Evolutionary conservation across 2,113 vertebrate genomes (phyloP).

Genomic region (Blennius ocellaris): DNA sequence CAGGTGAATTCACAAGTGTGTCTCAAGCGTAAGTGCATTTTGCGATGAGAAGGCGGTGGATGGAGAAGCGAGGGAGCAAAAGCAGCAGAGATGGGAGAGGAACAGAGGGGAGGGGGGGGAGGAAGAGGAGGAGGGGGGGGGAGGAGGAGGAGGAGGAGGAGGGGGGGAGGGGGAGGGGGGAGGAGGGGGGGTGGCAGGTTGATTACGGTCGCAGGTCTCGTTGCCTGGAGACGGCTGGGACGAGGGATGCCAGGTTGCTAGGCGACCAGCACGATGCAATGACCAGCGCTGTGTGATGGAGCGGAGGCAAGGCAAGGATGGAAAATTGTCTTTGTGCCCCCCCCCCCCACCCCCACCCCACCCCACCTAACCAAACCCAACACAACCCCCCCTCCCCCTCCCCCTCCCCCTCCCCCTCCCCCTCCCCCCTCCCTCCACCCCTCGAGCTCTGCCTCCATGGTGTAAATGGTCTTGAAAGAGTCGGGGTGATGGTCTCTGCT

Average conservation of each 20-base stretch:
- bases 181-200: conserved; percentile 77
- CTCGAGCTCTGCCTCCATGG: conserved; percentile 55
- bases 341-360: not conserved
- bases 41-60: conserved; percentile 44
- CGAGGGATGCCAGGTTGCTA: conserved; percentile 86
- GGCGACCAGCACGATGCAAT: conserved; percentile 82
- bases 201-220: conserved; percentile 85
- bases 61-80: conserved; percentile 45
- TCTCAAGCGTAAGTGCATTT: conserved; percentile 64
- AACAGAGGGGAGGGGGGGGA: conserved; percentile 54
- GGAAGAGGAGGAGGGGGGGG: conserved; percentile 43
- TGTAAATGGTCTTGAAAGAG: conserved; percentile 73
- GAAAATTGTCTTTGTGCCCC: conserved; percentile 80
- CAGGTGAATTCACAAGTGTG: conserved; percentile 62
- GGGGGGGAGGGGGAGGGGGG: conserved; percentile 42
- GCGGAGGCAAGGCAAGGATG: conserved; percentile 73
- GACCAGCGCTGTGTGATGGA: conserved; percentile 81
- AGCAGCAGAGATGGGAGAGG: conserved; percentile 58
- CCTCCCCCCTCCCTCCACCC: not conserved
- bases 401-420: not conserved
- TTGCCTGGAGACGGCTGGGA: conserved; percentile 84
- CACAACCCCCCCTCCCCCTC: not conserved
- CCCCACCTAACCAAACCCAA: conserved; percentile 2
- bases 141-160: conserved; percentile 53
- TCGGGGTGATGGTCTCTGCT: conserved; percentile 60